A percentile compares a stretch with the other conserved stretches of the same genome.
Evolutionary conservation across 2,113 vertebrate genomes (phyloP).

Genomic region (Poeciliopsis occidentalis): DNA sequence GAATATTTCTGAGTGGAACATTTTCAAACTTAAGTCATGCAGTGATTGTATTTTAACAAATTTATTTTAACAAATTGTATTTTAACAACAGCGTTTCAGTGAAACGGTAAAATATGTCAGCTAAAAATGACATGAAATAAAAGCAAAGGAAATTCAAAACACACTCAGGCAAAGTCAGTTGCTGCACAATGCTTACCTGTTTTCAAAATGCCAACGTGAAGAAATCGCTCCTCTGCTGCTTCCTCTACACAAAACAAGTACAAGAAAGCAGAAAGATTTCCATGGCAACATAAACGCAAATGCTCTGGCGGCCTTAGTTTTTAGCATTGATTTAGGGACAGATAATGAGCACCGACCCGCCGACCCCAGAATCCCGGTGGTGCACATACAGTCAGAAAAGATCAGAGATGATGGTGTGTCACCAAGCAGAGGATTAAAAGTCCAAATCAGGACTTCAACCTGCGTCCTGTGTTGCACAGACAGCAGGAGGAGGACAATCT

Average conservation of each 20-base stretch:
- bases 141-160: background rate
- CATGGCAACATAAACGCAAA: too few relatives aligned
- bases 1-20: background rate
- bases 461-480: background rate
- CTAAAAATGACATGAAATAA: too few relatives aligned
- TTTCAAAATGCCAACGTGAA: background rate
- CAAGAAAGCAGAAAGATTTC: too few relatives aligned
- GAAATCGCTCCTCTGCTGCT: background rate
- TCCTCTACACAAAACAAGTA: too few relatives aligned
- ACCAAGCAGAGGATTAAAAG: background rate
- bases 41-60: background rate
- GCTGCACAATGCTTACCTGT: too few relatives aligned
- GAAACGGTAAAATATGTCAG: background rate
- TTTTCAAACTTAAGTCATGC: background rate
- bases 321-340: background rate
- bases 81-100: background rate
- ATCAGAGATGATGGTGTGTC: too few relatives aligned
- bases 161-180: background rate
- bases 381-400: background rate
- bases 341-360: background rate
- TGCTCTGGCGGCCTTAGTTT: background rate
- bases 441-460: background rate
- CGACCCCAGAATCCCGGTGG: background rate
- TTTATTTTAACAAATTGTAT: background rate
- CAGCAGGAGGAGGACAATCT: background rate